phyloP scores from a whole-genome alignment of 64 coral and sea anemone genomes.

The Actinia equina region DNA sequence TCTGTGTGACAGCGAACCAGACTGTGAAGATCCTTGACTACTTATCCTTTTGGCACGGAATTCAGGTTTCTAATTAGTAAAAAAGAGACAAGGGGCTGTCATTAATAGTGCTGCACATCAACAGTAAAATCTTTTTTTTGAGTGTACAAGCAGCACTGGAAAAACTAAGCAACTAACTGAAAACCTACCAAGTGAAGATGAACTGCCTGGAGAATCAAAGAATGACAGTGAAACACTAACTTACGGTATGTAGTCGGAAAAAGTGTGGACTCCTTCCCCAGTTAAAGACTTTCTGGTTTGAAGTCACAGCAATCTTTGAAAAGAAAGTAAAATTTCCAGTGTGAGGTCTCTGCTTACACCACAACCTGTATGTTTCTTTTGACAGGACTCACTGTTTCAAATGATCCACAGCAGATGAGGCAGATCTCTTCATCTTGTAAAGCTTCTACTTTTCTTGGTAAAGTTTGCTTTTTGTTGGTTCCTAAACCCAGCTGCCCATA shows the following conservation, averaged over 20 bases:
- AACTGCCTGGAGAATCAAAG: no score
- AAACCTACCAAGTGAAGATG: no score
- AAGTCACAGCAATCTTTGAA: slow-evolving; percentile 66
- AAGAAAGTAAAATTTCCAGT: not conserved
- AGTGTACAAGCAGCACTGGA: no score
- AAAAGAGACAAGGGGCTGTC: not conserved
- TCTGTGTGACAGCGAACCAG: slow-evolving; percentile 51
- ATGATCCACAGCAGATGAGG: slow-evolving; percentile 92
- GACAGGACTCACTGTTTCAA: slow-evolving; percentile 76
- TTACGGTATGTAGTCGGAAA: slow-evolving; percentile 68
- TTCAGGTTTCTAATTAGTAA: slow-evolving; percentile 66
- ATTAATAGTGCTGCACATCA: no score
- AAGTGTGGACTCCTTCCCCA: slow-evolving; percentile 93
- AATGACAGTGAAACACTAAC: not conserved
- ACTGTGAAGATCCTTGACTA: slow-evolving; percentile 1
- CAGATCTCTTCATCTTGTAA: slow-evolving; percentile 65
- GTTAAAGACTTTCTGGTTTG: slow-evolving; percentile 83
- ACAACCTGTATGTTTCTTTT: not conserved
- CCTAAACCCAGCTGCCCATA: slow-evolving; percentile 90
- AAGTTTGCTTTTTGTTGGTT: slow-evolving; percentile 65
- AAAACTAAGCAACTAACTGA: no score
- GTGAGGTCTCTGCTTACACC: no score
- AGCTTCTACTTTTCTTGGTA: slow-evolving; percentile 56
- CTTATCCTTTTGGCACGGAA: slow-evolving; percentile 63
- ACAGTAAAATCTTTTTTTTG: no score